Base-by-base conservation (phyloP, 2,797 vertebrate genomes). In the Somateria mollissima region DNA sequence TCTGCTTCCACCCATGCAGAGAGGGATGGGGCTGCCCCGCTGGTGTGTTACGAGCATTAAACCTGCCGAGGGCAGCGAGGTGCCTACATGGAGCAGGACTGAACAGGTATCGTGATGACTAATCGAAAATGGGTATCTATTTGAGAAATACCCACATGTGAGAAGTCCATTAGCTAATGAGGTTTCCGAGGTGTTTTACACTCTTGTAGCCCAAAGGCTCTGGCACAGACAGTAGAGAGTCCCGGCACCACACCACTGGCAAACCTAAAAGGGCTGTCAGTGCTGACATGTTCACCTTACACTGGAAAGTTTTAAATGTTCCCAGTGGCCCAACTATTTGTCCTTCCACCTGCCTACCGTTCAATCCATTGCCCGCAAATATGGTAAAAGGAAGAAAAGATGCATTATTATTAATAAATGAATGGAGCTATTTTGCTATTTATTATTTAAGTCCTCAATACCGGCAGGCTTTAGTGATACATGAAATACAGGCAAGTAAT, bases 401-500 rank as follows among this genome's bases (percentile, higher is more conserved):
- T 95, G 96, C 96, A 95, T 97, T 97, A 98, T 98, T 98, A 98
- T 98, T 98, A 98, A 98, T 98, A 98, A 98, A 98, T 98, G 98
- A 98, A 97, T 97, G 95, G 95, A 97, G 94, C 97, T 97, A 97
- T 98, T 98, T 98, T 98, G 97, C 97, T 98, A 98, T 98, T 97
- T 98, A 98, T 98, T 98, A 98, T 98, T 98, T 97, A 98, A 98
- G 77, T 93, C 95, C 96, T 97, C 93, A 84, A 96, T 98, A 97
- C 97, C 92, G 96, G 95, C 95, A 96, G 90, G 87, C 95, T 95
- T 97, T 97, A 98, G 97, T 96, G 96, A 98, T 98, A 97, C 96
- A 97, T 98, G 98, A 98, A 98, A 98, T 98, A 98, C 96, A 97
- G 97, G 96, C 97, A 97, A 98, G 97, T 98, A 98, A 98, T 98